Evolutionary conservation across 2,797 vertebrate genomes (phyloP).

Genomic region (Hipposideros larvatus): DNA sequence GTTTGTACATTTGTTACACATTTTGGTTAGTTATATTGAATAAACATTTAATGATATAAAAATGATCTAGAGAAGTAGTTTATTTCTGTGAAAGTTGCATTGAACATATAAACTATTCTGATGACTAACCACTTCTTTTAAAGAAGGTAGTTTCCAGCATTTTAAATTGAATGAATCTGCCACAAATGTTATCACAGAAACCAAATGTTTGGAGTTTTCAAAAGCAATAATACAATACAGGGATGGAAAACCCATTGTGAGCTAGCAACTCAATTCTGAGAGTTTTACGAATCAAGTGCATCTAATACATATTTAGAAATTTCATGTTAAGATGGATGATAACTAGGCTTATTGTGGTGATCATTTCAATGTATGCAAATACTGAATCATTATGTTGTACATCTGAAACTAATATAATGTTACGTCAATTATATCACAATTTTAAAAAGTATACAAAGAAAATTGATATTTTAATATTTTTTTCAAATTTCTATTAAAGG

Average conservation of each 20-base stretch:
- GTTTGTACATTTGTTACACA: not conserved
- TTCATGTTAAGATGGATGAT: not conserved
- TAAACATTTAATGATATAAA: not conserved
- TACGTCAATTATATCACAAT: not conserved
- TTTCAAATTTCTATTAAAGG: not conserved
- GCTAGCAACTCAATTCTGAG: not conserved
- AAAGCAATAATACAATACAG: not conserved
- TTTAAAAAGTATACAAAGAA: not conserved
- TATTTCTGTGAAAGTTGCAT: not conserved
- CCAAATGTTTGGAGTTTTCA: not conserved
- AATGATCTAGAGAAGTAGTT: not conserved
- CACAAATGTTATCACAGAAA: slow-evolving; percentile 5
- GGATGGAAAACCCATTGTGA: not conserved
- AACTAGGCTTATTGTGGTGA: not conserved
- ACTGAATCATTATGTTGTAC: not conserved
- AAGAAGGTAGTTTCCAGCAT: not conserved
- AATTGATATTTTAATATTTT: not conserved
- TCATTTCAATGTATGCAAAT: not conserved
- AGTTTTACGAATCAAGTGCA: not conserved
- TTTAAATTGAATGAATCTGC: not conserved
- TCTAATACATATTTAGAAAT: not conserved
- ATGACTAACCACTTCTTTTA: not conserved
- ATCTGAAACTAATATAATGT: not conserved
- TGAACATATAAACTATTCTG: not conserved
- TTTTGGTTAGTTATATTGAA: not conserved